These are phyloP conservation scores for Anadara kagoshimensis DNA, from an alignment of 1,140 invertebrate genomes.

Conservation along the genomic window DNA sequence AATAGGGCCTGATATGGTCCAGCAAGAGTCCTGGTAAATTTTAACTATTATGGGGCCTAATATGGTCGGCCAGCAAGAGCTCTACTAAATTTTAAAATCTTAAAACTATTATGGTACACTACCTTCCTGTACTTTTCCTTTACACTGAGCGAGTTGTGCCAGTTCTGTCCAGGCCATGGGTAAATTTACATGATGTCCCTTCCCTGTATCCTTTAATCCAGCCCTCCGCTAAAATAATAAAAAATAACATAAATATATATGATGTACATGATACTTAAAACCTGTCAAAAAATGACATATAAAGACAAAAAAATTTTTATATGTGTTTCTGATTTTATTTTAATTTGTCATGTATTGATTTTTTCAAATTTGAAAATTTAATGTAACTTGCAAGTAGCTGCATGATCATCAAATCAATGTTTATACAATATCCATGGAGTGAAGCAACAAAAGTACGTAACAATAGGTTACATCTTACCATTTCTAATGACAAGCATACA, in stretches of 20 bases:
- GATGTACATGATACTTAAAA: background rate
- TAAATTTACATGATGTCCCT: slow-evolving; percentile 66
- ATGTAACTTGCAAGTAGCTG: too few species aligned
- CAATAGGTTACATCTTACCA: too few species aligned
- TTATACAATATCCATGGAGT: too few species aligned
- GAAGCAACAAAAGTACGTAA: too few species aligned
- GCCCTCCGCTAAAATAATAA: slow-evolving; percentile 60
- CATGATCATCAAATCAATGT: too few species aligned
- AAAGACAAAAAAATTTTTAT: background rate
- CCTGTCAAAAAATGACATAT: background rate
- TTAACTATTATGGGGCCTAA: too few species aligned
- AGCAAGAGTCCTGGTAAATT: too few species aligned
- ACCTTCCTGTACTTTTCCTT: slow-evolving; percentile 72
- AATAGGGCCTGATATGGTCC: too few species aligned
- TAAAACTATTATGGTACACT: background rate
- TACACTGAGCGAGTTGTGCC: slow-evolving; percentile 71
- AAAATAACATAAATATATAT: background rate
- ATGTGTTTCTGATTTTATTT: background rate
- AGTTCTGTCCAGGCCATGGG: slow-evolving; percentile 73
- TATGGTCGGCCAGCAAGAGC: too few species aligned
- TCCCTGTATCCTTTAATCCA: slow-evolving; percentile 60
- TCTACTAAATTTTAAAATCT: too few species aligned
- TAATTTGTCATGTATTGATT: background rate
- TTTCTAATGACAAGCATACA: too few species aligned
- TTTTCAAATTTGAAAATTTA: too few species aligned